phyloP scores from a whole-genome alignment of 64 coral and sea anemone genomes.

The Porites australiensis region DNA sequence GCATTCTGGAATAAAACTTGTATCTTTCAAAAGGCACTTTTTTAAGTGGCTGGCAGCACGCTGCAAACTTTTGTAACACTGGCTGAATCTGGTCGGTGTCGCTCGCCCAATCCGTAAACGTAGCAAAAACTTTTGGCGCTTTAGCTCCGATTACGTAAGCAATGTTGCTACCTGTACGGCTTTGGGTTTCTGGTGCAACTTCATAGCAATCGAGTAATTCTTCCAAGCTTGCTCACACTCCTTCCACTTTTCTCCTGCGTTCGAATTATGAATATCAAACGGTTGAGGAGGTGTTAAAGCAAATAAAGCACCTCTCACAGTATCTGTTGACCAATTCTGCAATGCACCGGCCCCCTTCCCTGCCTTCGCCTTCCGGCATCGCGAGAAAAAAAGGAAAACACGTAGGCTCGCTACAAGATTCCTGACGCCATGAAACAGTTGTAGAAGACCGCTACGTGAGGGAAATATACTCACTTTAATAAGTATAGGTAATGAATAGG shows the following conservation, averaged over 20 bases:
- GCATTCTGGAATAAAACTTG: not conserved
- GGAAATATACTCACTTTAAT: too few relatives aligned
- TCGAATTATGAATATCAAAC: not conserved
- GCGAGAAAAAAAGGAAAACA: too few relatives aligned
- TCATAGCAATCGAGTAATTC: not conserved
- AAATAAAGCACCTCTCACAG: too few relatives aligned
- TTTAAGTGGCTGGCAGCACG: not conserved
- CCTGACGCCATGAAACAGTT: too few relatives aligned
- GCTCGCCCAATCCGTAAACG: not conserved
- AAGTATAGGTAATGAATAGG: too few relatives aligned
- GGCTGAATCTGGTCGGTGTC: not conserved
- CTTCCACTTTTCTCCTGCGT: slow-evolving; percentile 10
- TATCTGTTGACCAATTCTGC: too few relatives aligned
- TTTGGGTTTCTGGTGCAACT: not conserved
- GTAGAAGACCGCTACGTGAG: too few relatives aligned
- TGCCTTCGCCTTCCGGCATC: too few relatives aligned
- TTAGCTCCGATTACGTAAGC: not conserved
- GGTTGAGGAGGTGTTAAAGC: not conserved
- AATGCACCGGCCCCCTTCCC: too few relatives aligned
- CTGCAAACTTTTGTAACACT: not conserved
- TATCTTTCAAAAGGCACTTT: not conserved
- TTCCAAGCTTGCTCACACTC: not conserved
- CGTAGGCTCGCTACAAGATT: too few relatives aligned
- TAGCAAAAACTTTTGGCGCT: not conserved
- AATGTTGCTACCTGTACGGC: not conserved